phyloP scores from a whole-genome alignment of 1,140 invertebrate species.

The Aleiodes sp. region DNA sequence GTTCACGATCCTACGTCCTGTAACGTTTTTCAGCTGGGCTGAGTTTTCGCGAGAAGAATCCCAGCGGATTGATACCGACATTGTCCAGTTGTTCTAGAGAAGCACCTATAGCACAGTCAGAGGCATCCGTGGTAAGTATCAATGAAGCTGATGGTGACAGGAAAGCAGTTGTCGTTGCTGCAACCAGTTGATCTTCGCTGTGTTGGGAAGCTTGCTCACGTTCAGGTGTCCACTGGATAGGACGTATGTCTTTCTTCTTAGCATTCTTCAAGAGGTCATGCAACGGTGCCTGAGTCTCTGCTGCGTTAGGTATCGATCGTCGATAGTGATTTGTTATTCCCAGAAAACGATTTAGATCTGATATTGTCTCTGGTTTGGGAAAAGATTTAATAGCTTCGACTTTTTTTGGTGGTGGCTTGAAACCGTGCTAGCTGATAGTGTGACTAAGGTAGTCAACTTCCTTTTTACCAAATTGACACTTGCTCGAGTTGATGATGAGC shows the following conservation, averaged over 20 bases:
- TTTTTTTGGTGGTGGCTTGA: slow-evolving; percentile 41
- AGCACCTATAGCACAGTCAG: slow-evolving; percentile 51
- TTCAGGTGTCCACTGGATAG: slow-evolving; percentile 47
- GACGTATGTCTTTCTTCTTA: slow-evolving; percentile 46
- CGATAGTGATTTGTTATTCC: slow-evolving; percentile 60
- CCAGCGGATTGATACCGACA: slow-evolving; percentile 46
- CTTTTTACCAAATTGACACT: slow-evolving; percentile 16
- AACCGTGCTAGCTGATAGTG: slow-evolving; percentile 46
- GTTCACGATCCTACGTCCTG: slow-evolving; percentile 60
- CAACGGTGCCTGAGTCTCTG: slow-evolving; percentile 41
- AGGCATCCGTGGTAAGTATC: slow-evolving; percentile 51
- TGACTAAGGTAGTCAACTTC: slow-evolving; percentile 46
- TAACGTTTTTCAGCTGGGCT: slow-evolving; percentile 50
- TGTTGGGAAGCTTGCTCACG: slow-evolving; percentile 50
- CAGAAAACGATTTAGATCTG: slow-evolving; percentile 53
- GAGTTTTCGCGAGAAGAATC: slow-evolving; percentile 59
- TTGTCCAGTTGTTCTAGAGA: slow-evolving; percentile 50
- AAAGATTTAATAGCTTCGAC: slow-evolving; percentile 46
- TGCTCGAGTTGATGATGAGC: slow-evolving; percentile 21
- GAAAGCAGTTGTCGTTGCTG: slow-evolving; percentile 43
- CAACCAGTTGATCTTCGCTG: slow-evolving; percentile 54
- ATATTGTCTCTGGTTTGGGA: slow-evolving; percentile 44
- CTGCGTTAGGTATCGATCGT: slow-evolving; percentile 43
- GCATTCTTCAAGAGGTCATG: slow-evolving; percentile 34
- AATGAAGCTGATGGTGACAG: slow-evolving; percentile 30